Percentiles rank a stretch among this genome's conserved stretches.
phyloP scores from a whole-genome alignment of 1,140 invertebrate species.

The Megathymus violae region DNA sequence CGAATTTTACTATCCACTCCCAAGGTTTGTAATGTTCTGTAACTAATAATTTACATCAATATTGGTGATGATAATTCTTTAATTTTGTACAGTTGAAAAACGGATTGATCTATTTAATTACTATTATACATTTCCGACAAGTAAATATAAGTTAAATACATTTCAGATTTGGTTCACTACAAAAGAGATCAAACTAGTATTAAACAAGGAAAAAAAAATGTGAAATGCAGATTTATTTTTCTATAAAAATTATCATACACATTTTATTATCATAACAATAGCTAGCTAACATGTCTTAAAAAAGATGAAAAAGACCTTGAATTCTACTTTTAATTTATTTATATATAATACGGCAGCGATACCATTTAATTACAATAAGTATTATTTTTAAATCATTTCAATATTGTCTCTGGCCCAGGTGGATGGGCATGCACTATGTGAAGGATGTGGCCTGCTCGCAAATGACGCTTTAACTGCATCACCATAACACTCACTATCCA shows the following conservation, averaged over 20 bases:
- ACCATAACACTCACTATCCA: slow-evolving; percentile 78
- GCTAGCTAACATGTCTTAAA: slow-evolving; percentile 80
- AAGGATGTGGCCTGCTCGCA: slow-evolving; percentile 56
- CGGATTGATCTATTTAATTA: slow-evolving; percentile 37
- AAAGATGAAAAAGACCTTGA: slow-evolving; percentile 79
- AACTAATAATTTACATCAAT: slow-evolving; percentile 62
- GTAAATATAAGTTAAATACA: slow-evolving; percentile 45
- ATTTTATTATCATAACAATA: slow-evolving; percentile 80
- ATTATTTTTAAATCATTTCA: slow-evolving; percentile 81
- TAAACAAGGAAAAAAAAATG: slow-evolving; percentile 54
- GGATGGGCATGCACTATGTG: slow-evolving; percentile 58
- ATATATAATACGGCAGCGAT: slow-evolving; percentile 82
- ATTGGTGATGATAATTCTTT: slow-evolving; percentile 43
- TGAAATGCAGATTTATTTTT: slow-evolving; percentile 75
- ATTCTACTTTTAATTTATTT: slow-evolving; percentile 78
- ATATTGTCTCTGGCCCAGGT: slow-evolving; percentile 78
- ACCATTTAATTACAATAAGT: slow-evolving; percentile 81
- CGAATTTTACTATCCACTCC: slow-evolving; percentile 29
- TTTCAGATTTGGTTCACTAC: slow-evolving; percentile 44
- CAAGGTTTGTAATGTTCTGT: slow-evolving; percentile 46
- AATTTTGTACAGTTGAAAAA: slow-evolving; percentile 49
- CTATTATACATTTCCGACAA: slow-evolving; percentile 33
- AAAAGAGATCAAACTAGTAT: slow-evolving; percentile 68
- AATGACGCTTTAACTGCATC: slow-evolving; percentile 63
- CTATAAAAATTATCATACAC: slow-evolving; percentile 79